Evolutionary conservation across 2,888 invertebrate species (phyloP).

Genomic region (Hydrotaea cyrtoneurina): DNA sequence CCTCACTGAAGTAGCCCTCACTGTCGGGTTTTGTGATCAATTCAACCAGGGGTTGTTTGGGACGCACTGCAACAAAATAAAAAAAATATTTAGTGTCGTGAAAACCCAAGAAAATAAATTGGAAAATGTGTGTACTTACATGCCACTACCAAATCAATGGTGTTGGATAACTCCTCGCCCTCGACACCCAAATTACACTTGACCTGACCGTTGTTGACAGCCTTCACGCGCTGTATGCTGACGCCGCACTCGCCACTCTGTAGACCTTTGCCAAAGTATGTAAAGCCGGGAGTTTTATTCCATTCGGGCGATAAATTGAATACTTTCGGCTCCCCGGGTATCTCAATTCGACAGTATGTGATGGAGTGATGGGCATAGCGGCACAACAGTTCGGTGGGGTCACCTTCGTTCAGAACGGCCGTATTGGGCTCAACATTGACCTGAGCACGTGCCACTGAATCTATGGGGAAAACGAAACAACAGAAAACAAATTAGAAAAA

Average conservation of each 20-base stretch:
- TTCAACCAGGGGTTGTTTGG: conserved; percentile 78
- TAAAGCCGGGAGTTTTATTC: conserved; percentile 81
- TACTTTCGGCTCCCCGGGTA: conserved; percentile 81
- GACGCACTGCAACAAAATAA: conserved; percentile 73
- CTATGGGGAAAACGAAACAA: conserved; percentile 69
- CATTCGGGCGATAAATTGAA: conserved; percentile 82
- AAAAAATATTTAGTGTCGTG: background rate
- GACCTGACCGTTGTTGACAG: conserved; percentile 87
- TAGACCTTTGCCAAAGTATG: conserved; percentile 82
- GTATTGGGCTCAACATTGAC: conserved; percentile 78
- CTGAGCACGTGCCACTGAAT: conserved; percentile 75
- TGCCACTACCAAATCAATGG: conserved; percentile 86
- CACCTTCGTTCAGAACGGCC: conserved; percentile 78
- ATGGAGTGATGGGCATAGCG: conserved; percentile 75
- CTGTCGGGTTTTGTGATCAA: conserved; percentile 72
- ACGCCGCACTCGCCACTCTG: conserved; percentile 88
- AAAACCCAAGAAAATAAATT: background rate
- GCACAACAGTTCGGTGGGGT: conserved; percentile 78
- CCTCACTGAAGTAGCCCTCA: conserved; percentile 81
- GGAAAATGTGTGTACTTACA: conserved; percentile 83
- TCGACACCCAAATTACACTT: conserved; percentile 85
- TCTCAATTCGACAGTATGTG: conserved; percentile 81
- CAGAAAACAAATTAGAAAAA: conserved; percentile 17
- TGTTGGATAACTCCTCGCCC: conserved; percentile 84
- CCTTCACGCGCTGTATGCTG: conserved; percentile 84